Base-by-base conservation (phyloP, 2,888 invertebrate genomes). In the Cheilosia vulpina region DNA sequence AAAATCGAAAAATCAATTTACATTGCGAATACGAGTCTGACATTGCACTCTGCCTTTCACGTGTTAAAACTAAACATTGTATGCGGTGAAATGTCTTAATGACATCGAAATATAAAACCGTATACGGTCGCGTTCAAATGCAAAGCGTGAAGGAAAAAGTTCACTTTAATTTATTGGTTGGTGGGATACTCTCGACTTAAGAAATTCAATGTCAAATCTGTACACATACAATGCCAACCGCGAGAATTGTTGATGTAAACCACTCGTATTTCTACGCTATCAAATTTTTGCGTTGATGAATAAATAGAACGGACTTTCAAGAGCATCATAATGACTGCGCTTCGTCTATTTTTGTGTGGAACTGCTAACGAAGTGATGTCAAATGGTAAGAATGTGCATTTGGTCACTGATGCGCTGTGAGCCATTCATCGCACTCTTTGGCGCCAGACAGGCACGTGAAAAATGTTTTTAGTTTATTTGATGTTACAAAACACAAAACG, bases 81-180 rank as follows among this genome's bases (percentile, higher is more conserved):
- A 45, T 53, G 73, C 66, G 73, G 53, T 68, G 73, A 73, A 80
- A 81, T 62, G 68, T 63, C 68, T 69, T 81, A 76, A 81, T 76
- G 76, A 69, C 81, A 76, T 71, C 76, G 58, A 71, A 69, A 76
- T 52, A 38, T 24, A 43, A 50, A 57, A 52, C 57, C 43, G 15
- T 15, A 45, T 7, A 9, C 31, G 55, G 11, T 31, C 24, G 24
- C 52, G 58, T 75, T 81, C 47, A 75, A 76, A 76, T 76, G 76
- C 81, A 76, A 58, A 21, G 41, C 78, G 47, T 52, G 55, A 72
- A 52, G 58, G 34, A 63, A 13, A 34, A 57, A 55, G 13, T 50
- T 57, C 17, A 63, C 19, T 71, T 77, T 41, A 60, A 27, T 62
- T 69, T 38, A 77, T 77, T 55, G 43, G 53, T 69, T 68, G 60